Base-by-base conservation (phyloP, 2,888 invertebrate species). In the Ceraclea dissimilis region DNA sequence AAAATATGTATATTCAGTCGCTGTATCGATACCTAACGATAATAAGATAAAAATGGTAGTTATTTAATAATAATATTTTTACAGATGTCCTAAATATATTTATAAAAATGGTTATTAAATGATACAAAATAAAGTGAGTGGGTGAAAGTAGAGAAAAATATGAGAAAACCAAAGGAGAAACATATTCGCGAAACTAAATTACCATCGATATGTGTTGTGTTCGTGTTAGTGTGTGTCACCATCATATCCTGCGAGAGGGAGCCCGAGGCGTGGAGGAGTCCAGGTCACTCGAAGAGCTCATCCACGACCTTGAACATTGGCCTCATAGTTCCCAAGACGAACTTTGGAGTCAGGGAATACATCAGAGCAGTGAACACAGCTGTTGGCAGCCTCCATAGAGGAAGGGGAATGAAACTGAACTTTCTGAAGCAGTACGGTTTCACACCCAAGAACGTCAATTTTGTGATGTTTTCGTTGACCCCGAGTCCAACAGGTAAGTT, bases 401-500 rank as follows among this genome's bases (percentile, higher is more conserved):
- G 77, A 17, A 76, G 79, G 53, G 80, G 79, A 22, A 74, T 76
- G 47, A 79, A 78, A 64, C 73, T 83, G 64, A 76, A 78, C 57
- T 85, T 85, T 71, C 70, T 85, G 57, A 79, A 82, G 68, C 80
- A 80, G 65, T 83, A 82, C 67, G 75, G 78, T 61, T 85, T 87
- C 66, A 79, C 79, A 52, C 77, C 78, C 57, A 73, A 77, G 55
- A 82, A 85, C 66, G 81, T 86, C 56, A 81, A 79, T 65, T 78
- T 78, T 64, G 79, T 80, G 57, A 81, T 84, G 78, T 84, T 87
- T 81, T 80, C 80, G 58, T 73, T 87, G 58, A 86, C 85, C 60
- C 87, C 87, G 26, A 86, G 85, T 71, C 87, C 87, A 56, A 86
- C 85, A 79, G 86, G 86, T 87, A 73, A 43, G 19, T 44, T 44